Percentiles rank a stretch among this genome's conserved stretches.
Evolutionary conservation across 2,797 vertebrate genomes (phyloP).

Genomic region (Parotocinclus haroldoi): DNA sequence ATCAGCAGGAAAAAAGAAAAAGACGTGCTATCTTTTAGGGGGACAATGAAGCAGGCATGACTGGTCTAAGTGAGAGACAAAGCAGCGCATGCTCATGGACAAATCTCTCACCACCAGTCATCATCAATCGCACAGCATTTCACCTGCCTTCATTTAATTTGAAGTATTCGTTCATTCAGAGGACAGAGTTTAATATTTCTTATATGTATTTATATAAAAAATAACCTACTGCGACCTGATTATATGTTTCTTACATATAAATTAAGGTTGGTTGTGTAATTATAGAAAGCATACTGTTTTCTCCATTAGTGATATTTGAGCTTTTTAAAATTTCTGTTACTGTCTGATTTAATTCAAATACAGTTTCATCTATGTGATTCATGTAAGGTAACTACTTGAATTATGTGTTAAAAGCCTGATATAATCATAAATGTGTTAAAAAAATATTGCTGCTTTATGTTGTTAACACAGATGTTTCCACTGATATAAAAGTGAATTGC

Average conservation of each 20-base stretch:
- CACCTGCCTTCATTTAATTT: conserved; percentile 36
- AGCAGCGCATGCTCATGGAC: conserved; percentile 24
- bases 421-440: too few relatives aligned
- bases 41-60: conserved; percentile 26
- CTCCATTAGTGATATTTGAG: conserved; percentile 10
- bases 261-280: conserved; percentile 25
- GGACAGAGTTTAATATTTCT: conserved; percentile 10
- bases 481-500: too few relatives aligned
- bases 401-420: background rate
- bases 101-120: conserved; percentile 33
- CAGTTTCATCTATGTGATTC: conserved; percentile 26
- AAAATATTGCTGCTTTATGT: too few relatives aligned
- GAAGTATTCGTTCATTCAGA: conserved; percentile 20
- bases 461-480: too few relatives aligned
- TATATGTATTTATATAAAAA: conserved; percentile 12
- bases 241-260: conserved; percentile 13
- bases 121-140: conserved; percentile 32
- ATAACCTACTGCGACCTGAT: conserved; percentile 8
- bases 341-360: conserved; percentile 20
- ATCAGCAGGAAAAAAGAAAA: conserved; percentile 22
- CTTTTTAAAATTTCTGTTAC: conserved; percentile 20
- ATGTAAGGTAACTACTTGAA: conserved; percentile 11
- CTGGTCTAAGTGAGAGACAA: conserved; percentile 25
- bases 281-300: conserved; percentile 11
- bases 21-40: conserved; percentile 23